phyloP scores from a whole-genome alignment of 2,888 invertebrate species.

The Beris morrisii region DNA sequence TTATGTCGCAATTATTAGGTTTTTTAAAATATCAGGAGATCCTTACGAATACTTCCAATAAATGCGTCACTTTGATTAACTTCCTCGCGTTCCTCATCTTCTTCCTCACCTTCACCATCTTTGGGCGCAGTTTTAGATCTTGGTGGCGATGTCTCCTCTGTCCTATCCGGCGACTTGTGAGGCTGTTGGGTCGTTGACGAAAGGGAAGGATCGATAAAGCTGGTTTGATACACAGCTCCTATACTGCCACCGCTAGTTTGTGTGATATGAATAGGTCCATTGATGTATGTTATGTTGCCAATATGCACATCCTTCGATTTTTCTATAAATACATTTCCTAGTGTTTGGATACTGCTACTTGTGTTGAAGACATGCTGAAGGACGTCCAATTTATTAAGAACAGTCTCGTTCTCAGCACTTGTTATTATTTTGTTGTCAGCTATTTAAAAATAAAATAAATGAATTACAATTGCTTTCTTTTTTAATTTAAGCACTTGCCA shows the following conservation, averaged over 20 bases:
- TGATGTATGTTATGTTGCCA: conserved; percentile 59
- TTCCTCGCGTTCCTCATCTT: conserved; percentile 44
- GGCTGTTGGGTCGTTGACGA: background rate
- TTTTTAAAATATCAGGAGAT: conserved; percentile 18
- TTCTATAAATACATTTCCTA: conserved; percentile 54
- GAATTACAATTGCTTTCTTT: background rate
- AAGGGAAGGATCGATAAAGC: background rate
- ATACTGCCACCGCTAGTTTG: conserved; percentile 27
- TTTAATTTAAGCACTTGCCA: conserved; percentile 4
- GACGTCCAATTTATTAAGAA: conserved; percentile 43
- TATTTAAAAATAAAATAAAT: conserved; percentile 1
- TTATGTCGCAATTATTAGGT: conserved; percentile 13
- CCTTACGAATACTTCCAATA: conserved; percentile 45
- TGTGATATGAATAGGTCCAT: conserved; percentile 56
- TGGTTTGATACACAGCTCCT: background rate
- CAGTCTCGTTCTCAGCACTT: background rate
- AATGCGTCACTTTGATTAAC: conserved; percentile 45
- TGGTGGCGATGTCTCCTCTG: background rate
- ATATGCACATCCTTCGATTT: conserved; percentile 57
- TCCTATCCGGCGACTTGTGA: background rate
- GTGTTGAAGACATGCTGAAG: conserved; percentile 48
- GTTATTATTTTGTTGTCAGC: conserved; percentile 16
- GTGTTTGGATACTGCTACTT: conserved; percentile 49
- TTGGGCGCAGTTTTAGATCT: background rate
- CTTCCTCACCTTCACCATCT: conserved; percentile 7